phyloP scores from a whole-genome alignment of 2,888 invertebrate genomes.

The Cryptus armator region DNA sequence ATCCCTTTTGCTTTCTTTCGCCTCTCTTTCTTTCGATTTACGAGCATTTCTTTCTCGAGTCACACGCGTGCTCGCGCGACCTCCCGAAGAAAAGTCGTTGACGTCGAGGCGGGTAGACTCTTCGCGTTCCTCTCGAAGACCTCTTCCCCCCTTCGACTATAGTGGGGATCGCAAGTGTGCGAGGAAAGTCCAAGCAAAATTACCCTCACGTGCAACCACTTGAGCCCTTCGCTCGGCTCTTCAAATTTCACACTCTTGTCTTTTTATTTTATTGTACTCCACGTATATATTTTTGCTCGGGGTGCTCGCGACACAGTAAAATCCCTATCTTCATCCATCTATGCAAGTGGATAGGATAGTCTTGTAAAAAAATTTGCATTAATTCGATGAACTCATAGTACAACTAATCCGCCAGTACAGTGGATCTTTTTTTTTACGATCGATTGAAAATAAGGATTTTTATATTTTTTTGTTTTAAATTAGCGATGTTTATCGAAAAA shows the following conservation, averaged over 20 bases:
- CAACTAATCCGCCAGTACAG: no score
- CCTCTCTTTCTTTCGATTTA: constrained; percentile 58
- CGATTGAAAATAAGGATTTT: no score
- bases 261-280: constrained; percentile 23
- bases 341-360: background rate
- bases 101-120: constrained; percentile 42
- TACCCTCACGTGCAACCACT: constrained; percentile 69
- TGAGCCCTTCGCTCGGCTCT: constrained; percentile 62
- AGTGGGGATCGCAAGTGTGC: constrained; percentile 51
- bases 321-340: background rate
- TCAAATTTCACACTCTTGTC: constrained; percentile 60
- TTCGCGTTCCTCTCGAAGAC: constrained; percentile 7
- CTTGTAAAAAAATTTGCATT: background rate
- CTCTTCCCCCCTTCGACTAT: background rate
- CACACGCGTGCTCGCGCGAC: constrained; percentile 47
- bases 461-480: no score
- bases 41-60: constrained; percentile 56
- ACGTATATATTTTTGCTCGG: background rate
- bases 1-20: constrained; percentile 41
- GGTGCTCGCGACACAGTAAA: background rate
- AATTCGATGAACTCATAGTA: no score
- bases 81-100: constrained; percentile 66
- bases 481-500: no score
- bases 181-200: constrained; percentile 65
- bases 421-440: no score